These are phyloP conservation scores for Hirtodrosophila cameraria DNA, from an alignment of 2,888 invertebrate genomes.

Conservation along the genomic window DNA sequence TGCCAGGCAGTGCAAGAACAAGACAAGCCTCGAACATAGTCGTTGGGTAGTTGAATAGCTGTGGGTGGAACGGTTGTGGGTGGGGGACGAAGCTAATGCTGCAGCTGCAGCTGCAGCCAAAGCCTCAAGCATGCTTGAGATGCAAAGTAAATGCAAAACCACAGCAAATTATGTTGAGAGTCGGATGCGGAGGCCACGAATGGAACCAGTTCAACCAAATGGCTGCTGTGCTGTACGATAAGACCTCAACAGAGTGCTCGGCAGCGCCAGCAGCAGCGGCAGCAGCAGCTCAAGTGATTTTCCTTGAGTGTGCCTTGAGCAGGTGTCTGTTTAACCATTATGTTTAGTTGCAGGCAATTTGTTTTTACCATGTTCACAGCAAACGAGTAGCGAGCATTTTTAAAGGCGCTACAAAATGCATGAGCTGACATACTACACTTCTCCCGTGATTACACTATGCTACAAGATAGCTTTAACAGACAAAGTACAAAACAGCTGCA, in stretches of 20 bases:
- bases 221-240: slow-evolving; percentile 39
- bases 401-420: slow-evolving; percentile 40
- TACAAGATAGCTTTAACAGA: slow-evolving; percentile 1
- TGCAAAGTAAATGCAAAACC: slow-evolving; percentile 80
- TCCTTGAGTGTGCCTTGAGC: slow-evolving; percentile 68
- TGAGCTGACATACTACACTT: slow-evolving; percentile 1
- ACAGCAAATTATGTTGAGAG: slow-evolving; percentile 77
- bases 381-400: slow-evolving; percentile 37
- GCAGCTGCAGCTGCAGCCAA: slow-evolving; percentile 39
- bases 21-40: slow-evolving; percentile 44
- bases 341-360: slow-evolving; percentile 79
- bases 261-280: slow-evolving; percentile 19
- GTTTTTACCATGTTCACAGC: slow-evolving; percentile 60
- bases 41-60: slow-evolving; percentile 33
- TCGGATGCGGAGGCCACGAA: slow-evolving; percentile 32
- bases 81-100: slow-evolving; percentile 47
- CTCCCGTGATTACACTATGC: slow-evolving; percentile 25
- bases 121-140: slow-evolving; percentile 68
- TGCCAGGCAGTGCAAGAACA: slow-evolving; percentile 49
- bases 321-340: slow-evolving; percentile 79
- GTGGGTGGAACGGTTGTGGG: slow-evolving; percentile 15
- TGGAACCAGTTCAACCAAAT: slow-evolving; percentile 39
- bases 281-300: slow-evolving; percentile 73
- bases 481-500: background rate
- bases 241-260: slow-evolving; percentile 17